These are phyloP conservation scores for Phrynosoma platyrhinos DNA, from an alignment of 2,113 vertebrate species.

Conservation along the genomic window DNA sequence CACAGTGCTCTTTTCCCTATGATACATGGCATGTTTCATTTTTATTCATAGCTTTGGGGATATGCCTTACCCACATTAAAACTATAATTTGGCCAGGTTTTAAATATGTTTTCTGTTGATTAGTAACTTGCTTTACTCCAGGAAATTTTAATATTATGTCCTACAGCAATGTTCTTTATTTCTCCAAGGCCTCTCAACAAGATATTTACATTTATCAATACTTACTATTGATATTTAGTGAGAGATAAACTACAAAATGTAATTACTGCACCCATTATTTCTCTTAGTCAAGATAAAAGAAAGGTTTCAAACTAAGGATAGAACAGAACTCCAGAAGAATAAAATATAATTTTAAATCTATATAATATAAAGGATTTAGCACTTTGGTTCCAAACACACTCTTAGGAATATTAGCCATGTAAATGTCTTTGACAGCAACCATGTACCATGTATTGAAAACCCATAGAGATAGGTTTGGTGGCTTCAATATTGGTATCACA, in stretches of 20 bases:
- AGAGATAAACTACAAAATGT: neutral
- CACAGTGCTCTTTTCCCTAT: neutral
- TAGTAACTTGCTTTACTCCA: neutral
- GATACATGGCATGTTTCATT: neutral
- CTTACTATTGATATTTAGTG: neutral
- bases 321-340: too few species aligned
- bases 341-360: too few species aligned
- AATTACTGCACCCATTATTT: neutral
- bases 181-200: neutral
- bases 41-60: neutral
- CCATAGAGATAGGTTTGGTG: too few species aligned
- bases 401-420: too few species aligned
- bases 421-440: too few species aligned
- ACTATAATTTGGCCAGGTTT: neutral
- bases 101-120: neutral
- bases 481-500: too few species aligned
- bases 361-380: too few species aligned
- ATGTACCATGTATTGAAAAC: too few species aligned
- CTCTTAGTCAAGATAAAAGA: too few species aligned
- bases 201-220: too few species aligned
- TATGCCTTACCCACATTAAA: neutral
- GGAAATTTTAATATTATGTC: neutral
- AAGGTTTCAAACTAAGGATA: too few species aligned
- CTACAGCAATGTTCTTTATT: neutral
- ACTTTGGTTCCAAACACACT: too few species aligned